Evolutionary conservation across 2,888 invertebrate genomes (phyloP).

Genomic region (Drosophila peninsularis): DNA sequence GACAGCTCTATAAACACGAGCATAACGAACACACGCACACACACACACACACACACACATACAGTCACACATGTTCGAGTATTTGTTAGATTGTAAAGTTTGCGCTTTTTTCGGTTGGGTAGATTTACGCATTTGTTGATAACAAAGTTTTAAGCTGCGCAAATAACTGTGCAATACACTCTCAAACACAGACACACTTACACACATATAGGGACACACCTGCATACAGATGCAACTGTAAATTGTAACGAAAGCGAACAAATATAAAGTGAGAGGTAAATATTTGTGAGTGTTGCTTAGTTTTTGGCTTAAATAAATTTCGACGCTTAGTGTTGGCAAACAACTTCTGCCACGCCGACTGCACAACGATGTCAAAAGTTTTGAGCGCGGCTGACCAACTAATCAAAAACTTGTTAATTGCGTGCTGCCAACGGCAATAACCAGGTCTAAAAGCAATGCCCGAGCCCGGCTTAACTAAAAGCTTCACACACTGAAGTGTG

Average conservation of each 20-base stretch:
- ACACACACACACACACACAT: conserved; percentile 1
- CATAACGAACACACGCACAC: not conserved
- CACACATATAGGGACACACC: conserved; percentile 17
- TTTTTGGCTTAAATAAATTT: conserved; percentile 57
- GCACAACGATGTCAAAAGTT: conserved; percentile 70
- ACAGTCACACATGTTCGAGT: conserved; percentile 25
- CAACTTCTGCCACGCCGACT: conserved; percentile 48
- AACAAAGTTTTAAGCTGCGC: conserved; percentile 75
- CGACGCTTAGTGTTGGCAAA: conserved; percentile 43
- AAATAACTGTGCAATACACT: conserved; percentile 61
- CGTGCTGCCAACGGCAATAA: conserved; percentile 63
- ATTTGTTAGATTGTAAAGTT: conserved; percentile 64
- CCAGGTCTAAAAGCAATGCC: conserved; percentile 13
- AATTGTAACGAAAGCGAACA: conserved; percentile 40
- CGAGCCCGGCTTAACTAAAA: not conserved
- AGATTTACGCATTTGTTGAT: conserved; percentile 78
- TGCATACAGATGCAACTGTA: conserved; percentile 19
- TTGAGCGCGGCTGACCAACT: conserved; percentile 71
- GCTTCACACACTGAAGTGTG: not conserved
- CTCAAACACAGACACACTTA: conserved; percentile 33
- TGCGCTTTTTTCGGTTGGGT: conserved; percentile 61
- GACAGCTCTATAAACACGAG: conserved; percentile 57
- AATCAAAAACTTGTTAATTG: conserved; percentile 74
- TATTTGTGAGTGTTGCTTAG: conserved; percentile 38
- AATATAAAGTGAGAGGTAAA: conserved; percentile 29